These are phyloP conservation scores for Galerucella pusilla DNA, from an alignment of 2,888 invertebrate genomes.

Conservation along the genomic window DNA sequence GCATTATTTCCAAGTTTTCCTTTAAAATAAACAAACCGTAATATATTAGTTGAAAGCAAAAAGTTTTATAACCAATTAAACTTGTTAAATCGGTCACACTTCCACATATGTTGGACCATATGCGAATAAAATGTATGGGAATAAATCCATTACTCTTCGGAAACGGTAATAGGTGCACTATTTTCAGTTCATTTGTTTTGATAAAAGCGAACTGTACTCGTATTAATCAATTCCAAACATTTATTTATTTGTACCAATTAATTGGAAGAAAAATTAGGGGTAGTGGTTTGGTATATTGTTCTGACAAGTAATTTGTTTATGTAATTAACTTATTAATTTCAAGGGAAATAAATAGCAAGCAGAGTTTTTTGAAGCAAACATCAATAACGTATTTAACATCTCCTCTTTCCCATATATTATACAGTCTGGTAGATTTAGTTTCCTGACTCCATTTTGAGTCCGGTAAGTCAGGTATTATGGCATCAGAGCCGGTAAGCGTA, in stretches of 20 bases:
- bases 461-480: too few species aligned
- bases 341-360: too few species aligned
- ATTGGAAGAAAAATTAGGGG: not conserved
- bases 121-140: slow-evolving; percentile 9
- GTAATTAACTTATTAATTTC: too few species aligned
- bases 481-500: too few species aligned
- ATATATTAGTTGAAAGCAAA: not conserved
- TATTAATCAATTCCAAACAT: slow-evolving; percentile 1
- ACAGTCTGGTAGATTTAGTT: too few species aligned
- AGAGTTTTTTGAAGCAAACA: too few species aligned
- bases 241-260: slow-evolving; percentile 1
- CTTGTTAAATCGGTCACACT: not conserved
- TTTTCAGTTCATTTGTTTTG: slow-evolving; percentile 13
- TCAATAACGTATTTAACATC: too few species aligned
- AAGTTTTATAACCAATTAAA: slow-evolving; percentile 1
- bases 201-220: not conserved
- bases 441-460: too few species aligned
- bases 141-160: slow-evolving; percentile 8
- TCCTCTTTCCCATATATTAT: too few species aligned
- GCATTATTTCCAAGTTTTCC: not conserved
- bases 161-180: slow-evolving; percentile 2
- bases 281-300: too few species aligned
- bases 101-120: not conserved
- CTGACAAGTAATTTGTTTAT: too few species aligned
- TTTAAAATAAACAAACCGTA: not conserved